Evolutionary conservation across 53 echinoderm and acorn worm species (phyloP).

Genomic region (Arbacia lixula): DNA sequence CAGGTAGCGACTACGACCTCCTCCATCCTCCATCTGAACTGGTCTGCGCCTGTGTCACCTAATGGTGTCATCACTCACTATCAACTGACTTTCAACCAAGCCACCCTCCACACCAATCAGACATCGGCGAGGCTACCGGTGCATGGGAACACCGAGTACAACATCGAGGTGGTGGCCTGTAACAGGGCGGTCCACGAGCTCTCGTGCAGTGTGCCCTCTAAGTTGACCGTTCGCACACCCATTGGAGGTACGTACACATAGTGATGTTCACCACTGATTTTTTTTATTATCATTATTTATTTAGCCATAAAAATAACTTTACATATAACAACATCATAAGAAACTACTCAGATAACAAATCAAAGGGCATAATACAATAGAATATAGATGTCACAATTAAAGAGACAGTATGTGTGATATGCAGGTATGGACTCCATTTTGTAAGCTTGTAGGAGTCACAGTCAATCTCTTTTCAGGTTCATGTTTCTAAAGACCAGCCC

Average conservation of each 20-base stretch:
- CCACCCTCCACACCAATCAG: neutral
- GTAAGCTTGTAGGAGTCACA: too few relatives aligned
- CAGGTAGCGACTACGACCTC: neutral
- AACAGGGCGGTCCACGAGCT: neutral
- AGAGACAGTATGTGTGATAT: too few relatives aligned
- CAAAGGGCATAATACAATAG: too few relatives aligned
- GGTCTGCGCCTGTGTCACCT: neutral
- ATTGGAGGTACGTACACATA: neutral
- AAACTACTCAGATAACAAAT: too few relatives aligned
- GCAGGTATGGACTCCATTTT: too few relatives aligned
- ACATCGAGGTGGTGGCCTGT: neutral
- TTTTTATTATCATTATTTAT: neutral
- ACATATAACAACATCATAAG: neutral
- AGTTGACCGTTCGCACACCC: neutral
- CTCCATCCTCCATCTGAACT: neutral
- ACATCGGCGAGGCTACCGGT: neutral
- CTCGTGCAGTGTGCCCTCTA: neutral
- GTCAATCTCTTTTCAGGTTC: too few relatives aligned
- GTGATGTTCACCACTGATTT: too few relatives aligned
- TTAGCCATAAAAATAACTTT: neutral
- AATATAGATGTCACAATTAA: too few relatives aligned
- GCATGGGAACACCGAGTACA: neutral
- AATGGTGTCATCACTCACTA: constrained; percentile 1
- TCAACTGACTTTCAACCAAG: neutral
- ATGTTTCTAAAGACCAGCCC: too few relatives aligned